Evolutionary conservation across 2,888 invertebrate genomes (phyloP).

Genomic region (Tenodera sinensis): DNA sequence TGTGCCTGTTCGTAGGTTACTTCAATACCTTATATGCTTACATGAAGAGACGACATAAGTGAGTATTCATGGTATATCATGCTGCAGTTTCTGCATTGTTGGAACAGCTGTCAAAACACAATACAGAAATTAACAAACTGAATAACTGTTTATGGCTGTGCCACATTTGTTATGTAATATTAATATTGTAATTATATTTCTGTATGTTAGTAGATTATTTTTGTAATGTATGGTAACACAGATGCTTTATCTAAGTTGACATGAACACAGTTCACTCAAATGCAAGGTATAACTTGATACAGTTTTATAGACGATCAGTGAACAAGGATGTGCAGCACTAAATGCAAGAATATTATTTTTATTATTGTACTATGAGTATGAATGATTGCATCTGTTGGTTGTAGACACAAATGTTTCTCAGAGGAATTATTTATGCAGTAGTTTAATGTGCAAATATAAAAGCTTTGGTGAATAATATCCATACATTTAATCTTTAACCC

Average conservation of each 20-base stretch:
- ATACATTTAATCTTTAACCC: not conserved
- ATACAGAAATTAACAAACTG: not conserved
- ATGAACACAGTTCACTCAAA: not conserved
- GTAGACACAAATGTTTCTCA: not conserved
- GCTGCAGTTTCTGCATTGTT: not conserved
- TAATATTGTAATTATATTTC: not conserved
- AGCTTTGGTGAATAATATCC: not conserved
- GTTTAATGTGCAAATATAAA: not conserved
- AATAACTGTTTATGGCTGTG: not conserved
- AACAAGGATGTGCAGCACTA: not conserved
- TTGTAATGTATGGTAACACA: not conserved
- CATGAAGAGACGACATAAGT: not conserved
- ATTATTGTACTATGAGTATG: not conserved
- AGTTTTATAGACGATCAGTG: not conserved
- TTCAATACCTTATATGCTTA: not conserved
- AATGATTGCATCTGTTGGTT: not conserved
- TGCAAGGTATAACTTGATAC: not conserved
- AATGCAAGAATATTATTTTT: not conserved
- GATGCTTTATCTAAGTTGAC: not conserved
- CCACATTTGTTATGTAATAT: not conserved
- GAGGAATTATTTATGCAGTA: not conserved
- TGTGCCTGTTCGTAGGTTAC: not conserved
- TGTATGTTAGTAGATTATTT: not conserved
- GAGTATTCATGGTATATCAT: not conserved
- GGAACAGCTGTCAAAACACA: not conserved